phyloP scores from a whole-genome alignment of 2,113 vertebrate species.

The Dryoscopus gambensis region DNA sequence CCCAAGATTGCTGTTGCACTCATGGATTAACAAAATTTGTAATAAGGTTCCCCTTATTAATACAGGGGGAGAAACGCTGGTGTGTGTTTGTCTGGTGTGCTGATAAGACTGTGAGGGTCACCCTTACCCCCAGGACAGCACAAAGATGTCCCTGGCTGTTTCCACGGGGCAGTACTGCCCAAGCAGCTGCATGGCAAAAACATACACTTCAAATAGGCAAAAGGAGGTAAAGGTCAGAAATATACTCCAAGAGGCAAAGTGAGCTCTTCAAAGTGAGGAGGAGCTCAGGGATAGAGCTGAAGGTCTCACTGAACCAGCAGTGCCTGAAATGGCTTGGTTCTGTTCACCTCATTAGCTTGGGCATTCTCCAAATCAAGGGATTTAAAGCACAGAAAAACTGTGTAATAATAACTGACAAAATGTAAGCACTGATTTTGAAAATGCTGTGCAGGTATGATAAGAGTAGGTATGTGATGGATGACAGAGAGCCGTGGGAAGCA shows the following conservation, averaged over 20 bases:
- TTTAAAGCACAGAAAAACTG: neutral
- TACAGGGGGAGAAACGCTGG: rapidly evolving
- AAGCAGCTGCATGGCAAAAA: neutral
- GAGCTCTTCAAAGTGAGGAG: neutral
- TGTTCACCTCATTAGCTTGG: neutral
- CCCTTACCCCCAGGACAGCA: neutral
- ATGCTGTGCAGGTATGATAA: neutral
- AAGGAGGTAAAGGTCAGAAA: neutral
- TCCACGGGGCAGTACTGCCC: neutral
- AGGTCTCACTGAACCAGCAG: neutral
- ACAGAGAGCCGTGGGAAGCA: neutral
- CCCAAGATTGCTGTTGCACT: neutral
- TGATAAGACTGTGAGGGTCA: neutral
- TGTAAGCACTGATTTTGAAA: neutral
- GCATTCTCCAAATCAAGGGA: neutral
- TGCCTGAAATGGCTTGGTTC: neutral
- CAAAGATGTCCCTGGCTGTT: neutral
- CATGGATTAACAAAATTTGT: neutral
- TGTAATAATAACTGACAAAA: neutral
- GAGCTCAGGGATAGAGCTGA: neutral
- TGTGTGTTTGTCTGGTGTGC: neutral
- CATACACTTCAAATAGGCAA: neutral
- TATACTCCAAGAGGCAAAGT: neutral
- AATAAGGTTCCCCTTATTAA: neutral
- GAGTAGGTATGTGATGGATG: neutral